These are phyloP conservation scores for Tiliacea citrago DNA, from an alignment of 2,888 invertebrate species.

Conservation along the genomic window DNA sequence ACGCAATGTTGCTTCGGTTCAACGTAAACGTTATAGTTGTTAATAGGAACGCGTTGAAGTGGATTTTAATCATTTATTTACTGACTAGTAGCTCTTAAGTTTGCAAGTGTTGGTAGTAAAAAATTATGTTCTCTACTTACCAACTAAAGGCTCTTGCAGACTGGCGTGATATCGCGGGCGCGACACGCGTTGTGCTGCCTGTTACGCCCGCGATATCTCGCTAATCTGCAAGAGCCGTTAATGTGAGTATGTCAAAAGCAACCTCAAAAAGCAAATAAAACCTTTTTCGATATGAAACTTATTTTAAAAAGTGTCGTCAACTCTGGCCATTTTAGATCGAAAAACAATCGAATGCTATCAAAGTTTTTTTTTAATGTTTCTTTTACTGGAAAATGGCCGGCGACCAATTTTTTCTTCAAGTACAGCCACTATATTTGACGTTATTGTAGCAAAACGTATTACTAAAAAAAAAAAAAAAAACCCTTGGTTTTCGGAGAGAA, in stretches of 20 bases:
- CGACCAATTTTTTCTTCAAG: neutral
- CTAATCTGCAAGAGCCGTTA: no score
- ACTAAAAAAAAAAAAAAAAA: neutral
- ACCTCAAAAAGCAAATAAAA: neutral
- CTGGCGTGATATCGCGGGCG: no score
- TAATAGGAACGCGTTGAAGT: slow-evolving; percentile 12
- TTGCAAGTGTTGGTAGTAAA: neutral
- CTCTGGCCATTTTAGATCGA: slow-evolving; percentile 5
- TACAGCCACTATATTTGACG: neutral
- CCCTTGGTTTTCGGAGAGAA: neutral
- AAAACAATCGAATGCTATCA: slow-evolving; percentile 1
- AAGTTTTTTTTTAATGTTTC: neutral
- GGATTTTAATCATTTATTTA: slow-evolving; percentile 25
- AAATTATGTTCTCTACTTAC: neutral
- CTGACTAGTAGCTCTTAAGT: neutral
- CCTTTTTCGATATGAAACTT: neutral
- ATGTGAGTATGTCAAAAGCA: neutral
- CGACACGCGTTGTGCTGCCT: no score
- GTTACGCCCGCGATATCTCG: no score
- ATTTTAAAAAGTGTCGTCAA: neutral
- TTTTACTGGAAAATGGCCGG: neutral
- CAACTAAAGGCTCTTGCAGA: no score
- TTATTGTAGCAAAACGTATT: slow-evolving; percentile 2
- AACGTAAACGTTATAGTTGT: slow-evolving; percentile 22
- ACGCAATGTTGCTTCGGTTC: slow-evolving; percentile 27